Conservation (phyloP, 2,888 invertebrate species). For the Fissipunctia ypsillon region DNA sequence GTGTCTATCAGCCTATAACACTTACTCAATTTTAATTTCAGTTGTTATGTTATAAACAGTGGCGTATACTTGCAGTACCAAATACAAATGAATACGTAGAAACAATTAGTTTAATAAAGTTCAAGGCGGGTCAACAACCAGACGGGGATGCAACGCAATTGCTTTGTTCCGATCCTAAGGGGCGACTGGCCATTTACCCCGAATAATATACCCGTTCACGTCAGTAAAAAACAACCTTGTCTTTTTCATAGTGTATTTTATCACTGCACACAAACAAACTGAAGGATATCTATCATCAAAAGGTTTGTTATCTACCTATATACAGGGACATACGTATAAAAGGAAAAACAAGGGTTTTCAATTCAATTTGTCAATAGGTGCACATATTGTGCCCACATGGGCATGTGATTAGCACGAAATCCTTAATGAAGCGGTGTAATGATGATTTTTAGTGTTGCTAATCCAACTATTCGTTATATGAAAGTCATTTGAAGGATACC, state of each 20-base stretch:
- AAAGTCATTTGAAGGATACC: too few relatives aligned
- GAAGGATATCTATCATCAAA: conserved; percentile 30
- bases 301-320: conserved; percentile 20
- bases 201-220: conserved; percentile 53
- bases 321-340: background rate
- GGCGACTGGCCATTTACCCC: conserved; percentile 82
- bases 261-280: conserved; percentile 5
- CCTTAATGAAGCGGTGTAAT: too few relatives aligned
- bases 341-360: conserved; percentile 21
- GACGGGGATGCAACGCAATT: conserved; percentile 78
- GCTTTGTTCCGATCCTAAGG: conserved; percentile 79
- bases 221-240: conserved; percentile 31
- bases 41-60: background rate
- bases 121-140: conserved; percentile 83
- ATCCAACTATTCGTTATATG: background rate
- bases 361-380: conserved; percentile 8
- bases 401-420: background rate
- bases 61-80: background rate
- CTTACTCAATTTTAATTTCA: background rate
- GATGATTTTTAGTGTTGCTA: background rate
- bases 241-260: conserved; percentile 18
- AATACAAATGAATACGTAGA: conserved; percentile 26
- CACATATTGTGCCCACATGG: background rate
- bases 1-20: background rate
- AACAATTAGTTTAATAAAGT: conserved; percentile 56